Evolutionary conservation across 2,797 vertebrate species (phyloP).

Genomic region (Lepus oiostolus): DNA sequence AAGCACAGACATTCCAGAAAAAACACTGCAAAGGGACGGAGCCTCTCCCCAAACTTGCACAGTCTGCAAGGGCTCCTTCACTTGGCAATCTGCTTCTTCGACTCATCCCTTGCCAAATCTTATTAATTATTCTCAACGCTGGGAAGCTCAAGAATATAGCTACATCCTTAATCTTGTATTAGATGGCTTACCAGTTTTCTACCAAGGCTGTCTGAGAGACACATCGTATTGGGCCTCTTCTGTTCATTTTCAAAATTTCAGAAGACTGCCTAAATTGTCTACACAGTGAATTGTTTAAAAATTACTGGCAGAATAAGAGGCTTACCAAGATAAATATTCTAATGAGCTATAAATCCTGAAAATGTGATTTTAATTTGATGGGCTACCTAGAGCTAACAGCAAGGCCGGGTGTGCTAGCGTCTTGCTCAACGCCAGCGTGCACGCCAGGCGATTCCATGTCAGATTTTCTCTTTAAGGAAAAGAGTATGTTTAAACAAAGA

Average conservation of each 20-base stretch:
- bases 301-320: conserved; percentile 70
- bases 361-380: conserved; percentile 81
- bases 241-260: conserved; percentile 51
- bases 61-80: conserved; percentile 17
- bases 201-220: neutral
- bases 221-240: neutral
- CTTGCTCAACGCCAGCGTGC: neutral
- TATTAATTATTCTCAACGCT: neutral
- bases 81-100: neutral
- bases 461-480: conserved; percentile 65
- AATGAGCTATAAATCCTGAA: conserved; percentile 81
- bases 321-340: conserved; percentile 80
- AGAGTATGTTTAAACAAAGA: conserved; percentile 74
- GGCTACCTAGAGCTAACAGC: conserved; percentile 71
- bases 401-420: conserved; percentile 31
- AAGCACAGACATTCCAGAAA: conserved; percentile 21
- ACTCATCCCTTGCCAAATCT: neutral
- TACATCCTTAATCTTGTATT: conserved; percentile 11
- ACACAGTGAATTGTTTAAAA: conserved; percentile 74
- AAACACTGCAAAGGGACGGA: neutral
- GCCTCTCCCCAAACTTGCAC: neutral
- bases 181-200: conserved; percentile 32
- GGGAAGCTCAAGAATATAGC: conserved; percentile 4
- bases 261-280: conserved; percentile 45
- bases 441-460: neutral